Conservation (phyloP, 2,113 vertebrate species). For the Megalops atlanticus region DNA sequence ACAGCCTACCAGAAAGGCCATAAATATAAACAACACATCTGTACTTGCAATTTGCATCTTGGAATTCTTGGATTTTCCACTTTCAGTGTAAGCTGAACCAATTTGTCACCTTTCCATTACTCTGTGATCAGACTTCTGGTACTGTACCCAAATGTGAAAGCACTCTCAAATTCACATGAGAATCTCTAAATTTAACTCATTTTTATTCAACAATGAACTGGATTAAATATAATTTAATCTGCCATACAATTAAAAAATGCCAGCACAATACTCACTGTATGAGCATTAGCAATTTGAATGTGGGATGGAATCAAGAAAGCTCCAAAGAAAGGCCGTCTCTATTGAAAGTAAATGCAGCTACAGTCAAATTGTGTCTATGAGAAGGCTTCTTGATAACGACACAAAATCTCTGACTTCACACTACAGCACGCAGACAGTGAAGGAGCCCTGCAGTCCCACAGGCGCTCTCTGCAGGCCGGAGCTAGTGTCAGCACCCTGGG, state of each 20-base stretch:
- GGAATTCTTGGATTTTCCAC: not conserved
- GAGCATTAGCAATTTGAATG: too few relatives aligned
- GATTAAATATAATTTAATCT: not conserved
- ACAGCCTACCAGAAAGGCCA: too few relatives aligned
- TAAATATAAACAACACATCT: too few relatives aligned
- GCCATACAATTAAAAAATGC: too few relatives aligned
- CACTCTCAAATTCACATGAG: not conserved
- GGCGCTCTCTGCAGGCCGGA: slow-evolving; percentile 59
- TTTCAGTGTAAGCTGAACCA: slow-evolving; percentile 14
- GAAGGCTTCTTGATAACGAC: slow-evolving; percentile 54
- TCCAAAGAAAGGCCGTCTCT: too few relatives aligned
- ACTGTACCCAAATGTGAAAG: not conserved
- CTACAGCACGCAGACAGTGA: slow-evolving; percentile 86
- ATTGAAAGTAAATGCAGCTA: not conserved
- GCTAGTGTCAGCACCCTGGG: slow-evolving; percentile 59
- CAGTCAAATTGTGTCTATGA: slow-evolving; percentile 41
- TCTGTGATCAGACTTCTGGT: not conserved
- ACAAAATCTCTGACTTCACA: slow-evolving; percentile 63
- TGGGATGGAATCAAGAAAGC: too few relatives aligned
- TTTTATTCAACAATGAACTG: not conserved
- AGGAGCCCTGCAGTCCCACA: slow-evolving; percentile 74
- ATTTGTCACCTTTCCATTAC: not conserved
- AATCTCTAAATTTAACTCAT: not conserved
- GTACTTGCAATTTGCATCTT: too few relatives aligned
- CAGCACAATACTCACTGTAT: too few relatives aligned